A percentile compares a stretch with the other conserved stretches of the same genome.
Conservation (phyloP, 1,140 invertebrate genomes). For the Panulirus ornatus region DNA sequence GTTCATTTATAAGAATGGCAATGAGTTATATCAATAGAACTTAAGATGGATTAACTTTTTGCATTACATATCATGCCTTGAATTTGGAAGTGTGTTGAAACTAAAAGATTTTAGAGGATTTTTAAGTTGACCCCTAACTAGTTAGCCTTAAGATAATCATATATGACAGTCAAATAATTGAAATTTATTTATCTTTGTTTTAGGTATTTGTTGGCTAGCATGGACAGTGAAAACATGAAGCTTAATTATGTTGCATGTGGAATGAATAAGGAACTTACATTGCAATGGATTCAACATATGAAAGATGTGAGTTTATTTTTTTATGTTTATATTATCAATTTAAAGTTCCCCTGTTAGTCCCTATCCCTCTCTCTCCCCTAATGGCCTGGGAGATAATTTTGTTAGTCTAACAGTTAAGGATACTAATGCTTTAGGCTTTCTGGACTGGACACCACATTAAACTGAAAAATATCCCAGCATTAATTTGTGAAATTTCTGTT, state of each 20-base stretch:
- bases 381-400: too few species aligned
- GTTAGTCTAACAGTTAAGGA: too few species aligned
- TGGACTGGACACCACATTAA: too few species aligned
- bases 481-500: too few species aligned
- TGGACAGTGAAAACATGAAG: slow-evolving; percentile 71
- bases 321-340: too few species aligned
- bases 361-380: too few species aligned
- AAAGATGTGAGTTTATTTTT: slow-evolving; percentile 70
- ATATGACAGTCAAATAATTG: neutral
- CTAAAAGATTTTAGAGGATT: neutral
- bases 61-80: neutral
- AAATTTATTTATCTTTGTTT: slow-evolving; percentile 30
- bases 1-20: too few species aligned
- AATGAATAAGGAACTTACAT: slow-evolving; percentile 72
- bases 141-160: slow-evolving; percentile 1
- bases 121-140: slow-evolving; percentile 9
- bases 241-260: slow-evolving; percentile 70
- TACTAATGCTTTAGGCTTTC: too few species aligned
- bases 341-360: too few species aligned
- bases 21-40: too few species aligned
- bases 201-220: slow-evolving; percentile 74
- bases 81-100: neutral
- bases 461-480: too few species aligned
- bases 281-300: slow-evolving; percentile 74
- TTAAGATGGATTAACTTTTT: too few species aligned